Percentiles rank a stretch among this genome's conserved stretches.
phyloP scores from a whole-genome alignment of 1,140 invertebrate species.

The Drosophila ironensis region DNA sequence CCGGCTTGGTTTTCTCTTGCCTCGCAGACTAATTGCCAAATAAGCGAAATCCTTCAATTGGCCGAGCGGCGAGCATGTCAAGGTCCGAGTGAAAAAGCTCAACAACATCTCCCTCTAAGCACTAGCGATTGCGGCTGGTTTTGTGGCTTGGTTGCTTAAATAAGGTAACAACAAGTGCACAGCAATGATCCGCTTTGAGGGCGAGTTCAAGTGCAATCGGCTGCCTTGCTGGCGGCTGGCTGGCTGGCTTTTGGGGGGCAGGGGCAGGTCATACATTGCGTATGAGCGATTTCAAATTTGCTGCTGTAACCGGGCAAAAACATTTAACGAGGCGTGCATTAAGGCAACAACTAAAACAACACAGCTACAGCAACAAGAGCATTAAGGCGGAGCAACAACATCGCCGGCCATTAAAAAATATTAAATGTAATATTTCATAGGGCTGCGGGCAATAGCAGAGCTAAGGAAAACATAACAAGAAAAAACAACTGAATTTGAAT shows the following conservation, averaged over 20 bases:
- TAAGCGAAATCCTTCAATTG: conserved; percentile 30
- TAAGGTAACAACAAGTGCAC: conserved; percentile 69
- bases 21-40: background rate
- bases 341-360: conserved; percentile 43
- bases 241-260: conserved; percentile 24
- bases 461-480: conserved; percentile 5
- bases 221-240: too few relatives aligned
- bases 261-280: conserved; percentile 63
- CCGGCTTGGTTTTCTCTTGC: background rate
- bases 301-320: conserved; percentile 39
- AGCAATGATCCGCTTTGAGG: conserved; percentile 31
- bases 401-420: conserved; percentile 61
- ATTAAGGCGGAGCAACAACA: conserved; percentile 42
- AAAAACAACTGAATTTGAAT: conserved; percentile 17
- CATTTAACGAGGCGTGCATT: conserved; percentile 78
- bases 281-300: conserved; percentile 68
- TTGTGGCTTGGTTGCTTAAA: conserved; percentile 13
- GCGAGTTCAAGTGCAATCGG: conserved; percentile 61
- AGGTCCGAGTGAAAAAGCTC: conserved; percentile 58
- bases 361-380: conserved; percentile 19
- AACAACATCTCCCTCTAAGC: background rate
- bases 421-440: conserved; percentile 73
- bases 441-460: conserved; percentile 9
- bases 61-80: conserved; percentile 46
- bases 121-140: conserved; percentile 22